Base-by-base conservation (phyloP, 2,113 vertebrate genomes). In the Cricetomys ansorgei region DNA sequence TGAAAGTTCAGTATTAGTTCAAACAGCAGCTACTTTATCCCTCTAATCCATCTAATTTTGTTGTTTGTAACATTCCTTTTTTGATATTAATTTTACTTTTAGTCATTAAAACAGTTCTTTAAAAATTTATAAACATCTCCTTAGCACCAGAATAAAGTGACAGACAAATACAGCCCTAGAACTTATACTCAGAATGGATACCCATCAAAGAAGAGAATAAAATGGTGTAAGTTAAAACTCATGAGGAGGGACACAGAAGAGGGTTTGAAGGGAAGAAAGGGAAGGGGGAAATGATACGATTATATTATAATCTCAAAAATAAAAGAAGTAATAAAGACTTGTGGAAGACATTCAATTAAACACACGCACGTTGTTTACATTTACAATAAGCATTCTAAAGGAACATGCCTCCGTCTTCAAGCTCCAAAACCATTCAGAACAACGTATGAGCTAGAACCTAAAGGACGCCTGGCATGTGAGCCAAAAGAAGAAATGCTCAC, bases 101-200 rank as follows among this genome's bases (percentile, higher is more conserved):
- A 45, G 17, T 95, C 40, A 75, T 9, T 59, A 37, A 53, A 59
- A 43, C 1, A 81, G 29, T 92, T 75, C n/a, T 72, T 81, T 37
- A 89, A 92, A 92, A 64, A 86, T 53, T 95, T 92, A 94, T 21
- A 73, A 89, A 72, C 57, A 73, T 83, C 53, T 92, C 29, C 40
- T 65, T 70, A 27, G 67, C 65, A 69, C 0, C 59, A 43, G 55
- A 43, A 92, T 59, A 86, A 75, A 92, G 69, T 37, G 31, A 81
- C 40, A 23, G 37, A 87, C 31, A 91, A 90, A 79, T 40, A 62
- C 17, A 77, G 57, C 87, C 40, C 75, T 0, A 85, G 13, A 79
- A 70, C 43, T 43, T 65, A 69, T 4, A 25, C 59, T 90, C n/a
- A 77, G 40, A 48, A 15, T 69, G 43, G 23, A 95, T 11, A 87